phyloP scores from a whole-genome alignment of 2,797 vertebrate genomes.

The Mus caroli region DNA sequence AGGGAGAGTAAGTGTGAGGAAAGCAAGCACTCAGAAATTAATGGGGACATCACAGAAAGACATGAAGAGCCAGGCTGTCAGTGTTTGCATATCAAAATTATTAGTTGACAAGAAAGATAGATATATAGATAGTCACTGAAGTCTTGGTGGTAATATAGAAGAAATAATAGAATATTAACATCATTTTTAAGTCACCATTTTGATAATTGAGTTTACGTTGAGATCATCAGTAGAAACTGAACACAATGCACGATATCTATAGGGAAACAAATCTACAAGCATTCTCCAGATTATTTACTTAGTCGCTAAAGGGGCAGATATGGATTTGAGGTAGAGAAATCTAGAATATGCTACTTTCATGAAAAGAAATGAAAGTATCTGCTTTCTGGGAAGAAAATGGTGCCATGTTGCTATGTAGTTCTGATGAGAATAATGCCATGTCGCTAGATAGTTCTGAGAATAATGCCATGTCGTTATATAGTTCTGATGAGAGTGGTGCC shows the following conservation, averaged over 20 bases:
- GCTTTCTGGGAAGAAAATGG: background rate
- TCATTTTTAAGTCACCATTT: background rate
- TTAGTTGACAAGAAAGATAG: background rate
- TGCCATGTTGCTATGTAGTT: too few species aligned
- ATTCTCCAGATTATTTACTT: background rate
- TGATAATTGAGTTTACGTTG: slow-evolving; percentile 10
- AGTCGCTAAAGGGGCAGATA: background rate
- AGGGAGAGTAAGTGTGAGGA: background rate
- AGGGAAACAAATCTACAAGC: background rate
- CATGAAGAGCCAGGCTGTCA: background rate
- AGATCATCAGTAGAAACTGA: background rate
- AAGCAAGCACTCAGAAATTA: background rate
- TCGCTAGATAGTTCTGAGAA: too few species aligned
- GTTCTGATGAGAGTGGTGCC: too few species aligned
- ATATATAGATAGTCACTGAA: too few species aligned
- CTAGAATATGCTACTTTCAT: background rate
- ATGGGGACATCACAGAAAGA: background rate
- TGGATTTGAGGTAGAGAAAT: background rate
- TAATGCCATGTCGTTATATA: too few species aligned
- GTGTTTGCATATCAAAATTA: slow-evolving; percentile 1
- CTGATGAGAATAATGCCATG: too few species aligned
- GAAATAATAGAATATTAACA: background rate
- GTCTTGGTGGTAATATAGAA: background rate
- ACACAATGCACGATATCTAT: background rate
- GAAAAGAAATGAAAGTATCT: background rate